Conservation (phyloP, 2,113 vertebrate species). For the Heterotis niloticus region DNA sequence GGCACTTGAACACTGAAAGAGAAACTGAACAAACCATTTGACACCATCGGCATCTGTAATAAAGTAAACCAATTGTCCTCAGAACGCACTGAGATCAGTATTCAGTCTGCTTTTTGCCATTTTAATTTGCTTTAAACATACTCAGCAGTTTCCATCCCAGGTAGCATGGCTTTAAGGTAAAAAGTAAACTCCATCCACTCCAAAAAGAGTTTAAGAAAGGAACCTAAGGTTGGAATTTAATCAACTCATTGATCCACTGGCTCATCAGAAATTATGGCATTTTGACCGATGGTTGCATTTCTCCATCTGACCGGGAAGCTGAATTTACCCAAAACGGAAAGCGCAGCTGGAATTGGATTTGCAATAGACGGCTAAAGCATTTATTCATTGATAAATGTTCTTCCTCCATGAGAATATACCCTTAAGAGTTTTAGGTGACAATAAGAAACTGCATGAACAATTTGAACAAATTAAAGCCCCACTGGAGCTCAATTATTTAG, state of each 20-base stretch:
- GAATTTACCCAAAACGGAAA: conserved; percentile 17
- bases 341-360: not conserved
- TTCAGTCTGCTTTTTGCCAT: not conserved
- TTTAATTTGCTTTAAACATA: not conserved
- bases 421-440: conserved; percentile 10
- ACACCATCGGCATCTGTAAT: not conserved
- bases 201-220: not conserved
- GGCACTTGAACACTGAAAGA: not conserved
- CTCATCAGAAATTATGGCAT: conserved; percentile 18
- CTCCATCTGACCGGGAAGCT: conserved; percentile 12
- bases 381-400: conserved; percentile 15
- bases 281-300: conserved; percentile 21
- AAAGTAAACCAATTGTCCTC: not conserved
- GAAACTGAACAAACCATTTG: conserved; percentile 5
- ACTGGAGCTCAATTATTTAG: not conserved
- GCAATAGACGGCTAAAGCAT: conserved; percentile 9
- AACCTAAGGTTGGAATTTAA: not conserved
- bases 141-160: not conserved
- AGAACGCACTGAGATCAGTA: not conserved
- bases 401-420: not conserved
- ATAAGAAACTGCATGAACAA: not conserved
- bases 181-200: not conserved
- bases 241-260: conserved; percentile 11
- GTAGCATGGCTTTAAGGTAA: not conserved
- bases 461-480: not conserved